phyloP scores from a whole-genome alignment of 53 echinoderm and acorn worm genomes.

The Henricia sp. region DNA sequence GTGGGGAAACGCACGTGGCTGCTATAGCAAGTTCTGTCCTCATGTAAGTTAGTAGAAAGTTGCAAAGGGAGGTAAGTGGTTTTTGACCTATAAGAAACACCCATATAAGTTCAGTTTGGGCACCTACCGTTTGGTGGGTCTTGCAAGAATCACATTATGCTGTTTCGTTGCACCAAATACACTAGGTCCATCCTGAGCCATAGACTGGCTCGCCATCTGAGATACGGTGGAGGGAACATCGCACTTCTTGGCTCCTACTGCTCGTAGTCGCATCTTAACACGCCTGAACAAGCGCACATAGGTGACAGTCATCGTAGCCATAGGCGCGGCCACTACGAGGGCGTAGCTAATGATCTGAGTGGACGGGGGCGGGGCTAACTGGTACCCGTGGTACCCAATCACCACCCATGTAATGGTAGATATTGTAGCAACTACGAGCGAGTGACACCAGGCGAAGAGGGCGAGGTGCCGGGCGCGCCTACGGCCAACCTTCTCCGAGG shows the following conservation, averaged over 20 bases:
- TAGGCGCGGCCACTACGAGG: conserved; percentile 38
- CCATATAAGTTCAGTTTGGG: background rate
- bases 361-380: background rate
- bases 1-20: no score
- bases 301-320: conserved; percentile 48
- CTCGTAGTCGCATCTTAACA: conserved; percentile 49
- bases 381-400: background rate
- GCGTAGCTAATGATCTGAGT: conserved; percentile 18
- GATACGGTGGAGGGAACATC: conserved; percentile 9
- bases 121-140: conserved; percentile 52
- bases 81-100: background rate
- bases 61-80: background rate
- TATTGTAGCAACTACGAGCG: conserved; percentile 1
- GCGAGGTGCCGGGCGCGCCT: conserved; percentile 36
- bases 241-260: conserved; percentile 33
- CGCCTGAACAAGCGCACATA: conserved; percentile 55
- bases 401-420: conserved; percentile 20
- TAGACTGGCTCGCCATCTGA: conserved; percentile 34
- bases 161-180: conserved; percentile 50
- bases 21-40: no score
- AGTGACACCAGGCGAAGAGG: conserved; percentile 37
- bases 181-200: conserved; percentile 53
- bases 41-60: background rate
- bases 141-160: conserved; percentile 52
- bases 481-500: conserved; percentile 45